Evolutionary conservation across 92 coral and sea anemone species (phyloP), one percentile per base, ranked within the genome.

Genomic region (Desmophyllum pertusum): DNA sequence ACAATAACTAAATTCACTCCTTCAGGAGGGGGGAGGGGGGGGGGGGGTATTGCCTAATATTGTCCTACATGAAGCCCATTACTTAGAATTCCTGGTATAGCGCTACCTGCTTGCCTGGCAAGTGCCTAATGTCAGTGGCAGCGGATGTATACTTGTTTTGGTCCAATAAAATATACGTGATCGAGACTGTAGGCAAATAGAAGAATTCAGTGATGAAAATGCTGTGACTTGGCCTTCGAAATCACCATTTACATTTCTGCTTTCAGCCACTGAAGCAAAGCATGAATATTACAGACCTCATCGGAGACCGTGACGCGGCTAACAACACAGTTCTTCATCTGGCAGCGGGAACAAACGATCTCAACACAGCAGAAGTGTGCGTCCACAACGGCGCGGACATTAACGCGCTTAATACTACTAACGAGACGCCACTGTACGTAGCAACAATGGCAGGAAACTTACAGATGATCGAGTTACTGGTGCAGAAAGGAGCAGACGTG

Each of bases 401-500:
- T 13, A 86, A 93, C 70, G 83, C 90, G 3, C 81, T 66, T 3
- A 84, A 84, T 8, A 61, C 81, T n/a, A 86, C 79, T 64, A 76
- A 55, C 23, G 80, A 77, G 33, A 91, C 98, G 31, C 93, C 97
- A 8, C 61, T 95, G 25, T 91, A 88, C 66, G 86, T 91, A 48
- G 98, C 98, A 46, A 81, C 93, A 10, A 71, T 84, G 81, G 89
- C 91, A 81, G 98, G 98, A 31, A 84, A 88, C 50, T 38, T 88
- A 39, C 74, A 86, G 21, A 89, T 93, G 81, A 91, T 89, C 1
- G 73, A 92, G 65, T 70, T 89, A 13, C 39, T 93, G 76, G 68
- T 88, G 27, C 72, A 27, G 23, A 85, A 77, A 35, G 93, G 92
- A 76, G 94, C 92, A 7, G 80, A 85, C 57, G 68, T 90, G 17